Conservation (phyloP, 2,797 vertebrate genomes). For the Peromyscus melanophrys region DNA sequence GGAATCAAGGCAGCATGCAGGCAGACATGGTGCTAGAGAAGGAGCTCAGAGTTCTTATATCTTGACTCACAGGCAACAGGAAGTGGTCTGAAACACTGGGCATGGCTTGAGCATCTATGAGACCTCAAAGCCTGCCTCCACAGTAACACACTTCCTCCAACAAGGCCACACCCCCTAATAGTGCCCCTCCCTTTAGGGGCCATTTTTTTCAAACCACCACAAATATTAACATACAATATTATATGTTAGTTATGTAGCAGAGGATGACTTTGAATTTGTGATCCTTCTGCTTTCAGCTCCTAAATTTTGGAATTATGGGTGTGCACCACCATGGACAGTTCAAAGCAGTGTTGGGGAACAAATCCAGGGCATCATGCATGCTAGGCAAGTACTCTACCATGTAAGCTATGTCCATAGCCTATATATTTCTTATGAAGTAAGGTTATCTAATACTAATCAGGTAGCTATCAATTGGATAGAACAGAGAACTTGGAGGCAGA, state of each 20-base stretch:
- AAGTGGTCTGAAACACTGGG: neutral
- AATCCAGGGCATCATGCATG: neutral
- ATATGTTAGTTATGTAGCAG: neutral
- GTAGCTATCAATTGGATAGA: neutral
- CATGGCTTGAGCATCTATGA: neutral
- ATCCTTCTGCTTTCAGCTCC: neutral
- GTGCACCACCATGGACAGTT: neutral
- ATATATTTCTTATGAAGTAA: neutral
- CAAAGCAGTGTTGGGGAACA: neutral
- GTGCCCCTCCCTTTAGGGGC: neutral
- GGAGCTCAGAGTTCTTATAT: neutral
- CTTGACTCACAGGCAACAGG: neutral
- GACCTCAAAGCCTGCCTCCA: neutral
- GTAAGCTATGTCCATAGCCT: neutral
- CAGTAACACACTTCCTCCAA: neutral
- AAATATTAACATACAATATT: neutral
- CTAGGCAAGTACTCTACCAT: neutral
- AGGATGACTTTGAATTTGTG: neutral
- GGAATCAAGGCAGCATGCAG: neutral
- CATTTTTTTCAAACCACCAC: neutral
- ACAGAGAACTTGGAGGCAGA: neutral
- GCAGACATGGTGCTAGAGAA: neutral
- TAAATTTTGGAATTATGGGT: neutral
- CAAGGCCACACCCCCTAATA: neutral
- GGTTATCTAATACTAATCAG: neutral